These are phyloP conservation scores for Sinhomidia bicolor DNA, from an alignment of 2,888 invertebrate genomes.

Conservation along the genomic window DNA sequence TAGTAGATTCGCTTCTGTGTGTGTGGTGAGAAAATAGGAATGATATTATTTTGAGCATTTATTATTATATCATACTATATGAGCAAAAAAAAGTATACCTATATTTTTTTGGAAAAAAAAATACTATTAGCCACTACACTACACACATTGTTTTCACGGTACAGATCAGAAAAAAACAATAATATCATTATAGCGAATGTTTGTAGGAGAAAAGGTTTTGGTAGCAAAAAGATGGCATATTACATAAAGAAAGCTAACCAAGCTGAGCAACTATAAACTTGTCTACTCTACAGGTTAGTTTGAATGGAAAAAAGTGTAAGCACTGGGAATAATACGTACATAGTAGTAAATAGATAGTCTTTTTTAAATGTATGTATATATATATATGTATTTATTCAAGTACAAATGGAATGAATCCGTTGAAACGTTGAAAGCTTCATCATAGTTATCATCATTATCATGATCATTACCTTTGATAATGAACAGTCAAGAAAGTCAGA, in stretches of 20 bases:
- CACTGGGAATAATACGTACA: neutral
- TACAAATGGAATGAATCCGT: neutral
- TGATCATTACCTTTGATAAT: conserved; percentile 9
- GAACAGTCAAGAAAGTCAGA: conserved; percentile 21
- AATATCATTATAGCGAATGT: too few species aligned
- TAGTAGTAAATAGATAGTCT: too few species aligned
- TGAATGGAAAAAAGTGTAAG: neutral
- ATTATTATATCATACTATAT: neutral
- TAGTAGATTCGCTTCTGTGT: neutral
- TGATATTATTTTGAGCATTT: too few species aligned
- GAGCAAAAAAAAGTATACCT: neutral
- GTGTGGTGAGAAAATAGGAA: neutral
- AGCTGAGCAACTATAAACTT: too few species aligned
- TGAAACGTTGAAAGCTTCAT: neutral
- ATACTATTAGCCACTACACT: too few species aligned
- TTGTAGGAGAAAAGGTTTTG: too few species aligned
- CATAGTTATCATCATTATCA: neutral
- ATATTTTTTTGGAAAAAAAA: too few species aligned
- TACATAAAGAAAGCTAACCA: too few species aligned
- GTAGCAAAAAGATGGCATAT: too few species aligned
- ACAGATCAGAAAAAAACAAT: neutral
- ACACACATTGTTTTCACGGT: conserved; percentile 1
- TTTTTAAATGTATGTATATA: neutral
- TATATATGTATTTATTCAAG: neutral
- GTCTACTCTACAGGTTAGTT: too few species aligned